Evolutionary conservation across 2,888 invertebrate genomes (phyloP).

Genomic region (Dromius quadrimaculatus): DNA sequence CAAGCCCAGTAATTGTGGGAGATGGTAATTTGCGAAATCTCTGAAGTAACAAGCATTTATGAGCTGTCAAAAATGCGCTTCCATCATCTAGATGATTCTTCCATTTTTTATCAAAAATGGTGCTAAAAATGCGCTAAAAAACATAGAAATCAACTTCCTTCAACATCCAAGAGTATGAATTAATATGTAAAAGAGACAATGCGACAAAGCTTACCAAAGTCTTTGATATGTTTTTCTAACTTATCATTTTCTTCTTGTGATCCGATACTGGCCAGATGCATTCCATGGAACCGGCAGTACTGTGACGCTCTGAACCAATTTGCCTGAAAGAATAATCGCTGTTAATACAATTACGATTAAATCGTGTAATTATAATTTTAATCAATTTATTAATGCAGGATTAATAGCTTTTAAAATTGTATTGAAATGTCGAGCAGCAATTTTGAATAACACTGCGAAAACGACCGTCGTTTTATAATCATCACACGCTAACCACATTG

Average conservation of each 20-base stretch:
- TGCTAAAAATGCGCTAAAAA: no score
- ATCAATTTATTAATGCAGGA: neutral
- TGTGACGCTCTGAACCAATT: slow-evolving; percentile 94
- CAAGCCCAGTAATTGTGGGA: no score
- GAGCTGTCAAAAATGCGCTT: no score
- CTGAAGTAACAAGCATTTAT: no score
- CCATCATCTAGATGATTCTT: no score
- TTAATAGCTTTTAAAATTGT: slow-evolving; percentile 4
- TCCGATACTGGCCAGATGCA: slow-evolving; percentile 91
- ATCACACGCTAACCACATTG: neutral
- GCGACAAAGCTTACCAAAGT: slow-evolving; percentile 87
- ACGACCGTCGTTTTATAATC: slow-evolving; percentile 13
- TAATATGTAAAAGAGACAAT: no score
- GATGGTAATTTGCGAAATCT: no score
- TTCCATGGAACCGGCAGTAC: slow-evolving; percentile 92
- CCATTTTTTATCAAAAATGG: no score
- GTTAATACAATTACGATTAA: slow-evolving; percentile 1
- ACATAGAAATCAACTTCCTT: no score
- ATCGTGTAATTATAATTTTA: slow-evolving; percentile 12
- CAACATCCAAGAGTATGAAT: no score
- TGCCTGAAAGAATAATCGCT: slow-evolving; percentile 77
- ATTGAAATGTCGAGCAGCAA: neutral
- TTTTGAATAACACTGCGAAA: no score
- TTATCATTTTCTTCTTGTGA: slow-evolving; percentile 92
- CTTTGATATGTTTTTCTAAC: slow-evolving; percentile 89